These are phyloP conservation scores for Mustela lutreola DNA, from an alignment of 2,113 vertebrate species.

Conservation along the genomic window DNA sequence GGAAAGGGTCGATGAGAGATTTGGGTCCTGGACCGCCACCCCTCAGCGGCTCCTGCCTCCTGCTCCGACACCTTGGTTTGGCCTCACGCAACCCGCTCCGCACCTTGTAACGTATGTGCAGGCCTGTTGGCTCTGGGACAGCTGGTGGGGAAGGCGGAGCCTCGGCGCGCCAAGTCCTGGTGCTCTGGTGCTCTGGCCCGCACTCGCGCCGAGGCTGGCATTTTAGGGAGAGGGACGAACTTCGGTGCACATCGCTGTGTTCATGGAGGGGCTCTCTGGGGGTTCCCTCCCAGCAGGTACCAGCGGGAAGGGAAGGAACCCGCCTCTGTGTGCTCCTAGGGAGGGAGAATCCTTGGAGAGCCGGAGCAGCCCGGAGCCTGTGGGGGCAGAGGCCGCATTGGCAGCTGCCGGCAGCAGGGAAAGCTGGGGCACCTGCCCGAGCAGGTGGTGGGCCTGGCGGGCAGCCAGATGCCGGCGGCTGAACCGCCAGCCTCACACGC, in stretches of 20 bases:
- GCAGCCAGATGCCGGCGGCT: neutral
- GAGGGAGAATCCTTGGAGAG: neutral
- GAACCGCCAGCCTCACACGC: neutral
- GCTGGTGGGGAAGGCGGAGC: neutral
- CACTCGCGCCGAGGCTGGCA: fast-evolving
- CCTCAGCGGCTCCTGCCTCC: neutral
- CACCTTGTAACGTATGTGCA: neutral
- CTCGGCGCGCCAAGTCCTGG: fast-evolving
- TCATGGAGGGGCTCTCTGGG: slow-evolving; percentile 27
- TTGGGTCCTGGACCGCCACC: neutral
- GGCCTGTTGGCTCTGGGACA: neutral
- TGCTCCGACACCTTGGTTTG: neutral
- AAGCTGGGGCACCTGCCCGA: neutral
- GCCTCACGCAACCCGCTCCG: neutral
- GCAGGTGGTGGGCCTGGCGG: slow-evolving; percentile 59
- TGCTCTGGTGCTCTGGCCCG: neutral
- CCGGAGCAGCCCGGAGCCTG: neutral
- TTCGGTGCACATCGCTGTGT: neutral
- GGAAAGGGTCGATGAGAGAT: neutral
- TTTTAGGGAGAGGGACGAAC: slow-evolving; percentile 41
- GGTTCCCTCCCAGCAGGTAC: neutral
- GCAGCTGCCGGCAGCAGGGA: neutral
- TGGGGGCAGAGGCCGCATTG: neutral
- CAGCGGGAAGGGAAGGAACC: neutral
- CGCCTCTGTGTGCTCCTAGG: neutral